A percentile compares a stretch with the other conserved stretches of the same genome.
Evolutionary conservation across 2,113 vertebrate species (phyloP).

Genomic region (Cottus gobio): DNA sequence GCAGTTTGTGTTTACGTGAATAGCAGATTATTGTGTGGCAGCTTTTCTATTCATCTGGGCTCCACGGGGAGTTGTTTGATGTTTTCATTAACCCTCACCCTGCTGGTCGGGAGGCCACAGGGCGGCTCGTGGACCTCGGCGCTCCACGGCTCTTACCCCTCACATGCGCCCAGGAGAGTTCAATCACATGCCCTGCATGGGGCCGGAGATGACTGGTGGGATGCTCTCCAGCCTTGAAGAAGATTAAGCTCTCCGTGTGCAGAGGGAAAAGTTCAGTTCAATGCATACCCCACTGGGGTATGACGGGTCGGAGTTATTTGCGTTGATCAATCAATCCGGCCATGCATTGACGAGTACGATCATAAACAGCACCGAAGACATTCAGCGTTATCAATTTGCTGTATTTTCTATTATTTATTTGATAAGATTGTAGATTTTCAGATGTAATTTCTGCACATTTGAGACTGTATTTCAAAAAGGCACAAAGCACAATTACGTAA

Average conservation of each 20-base stretch:
- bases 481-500: not conserved
- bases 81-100: constrained; percentile 79
- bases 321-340: constrained; percentile 36
- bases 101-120: constrained; percentile 54
- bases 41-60: constrained; percentile 57
- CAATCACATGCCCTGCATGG: constrained; percentile 74
- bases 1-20: constrained; percentile 24
- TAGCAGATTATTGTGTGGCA: constrained; percentile 52
- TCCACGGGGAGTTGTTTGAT: constrained; percentile 67
- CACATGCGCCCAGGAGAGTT: constrained; percentile 67
- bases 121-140: constrained; percentile 62
- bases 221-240: constrained; percentile 48
- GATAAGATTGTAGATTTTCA: not conserved
- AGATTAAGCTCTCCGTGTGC: constrained; percentile 64
- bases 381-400: not conserved
- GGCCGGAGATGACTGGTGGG: constrained; percentile 46
- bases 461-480: not conserved
- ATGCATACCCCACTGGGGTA: constrained; percentile 20
- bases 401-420: not conserved
- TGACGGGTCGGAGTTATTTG: constrained; percentile 39
- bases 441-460: not conserved
- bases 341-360: constrained; percentile 1
- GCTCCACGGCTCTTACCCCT: constrained; percentile 54
- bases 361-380: constrained; percentile 9
- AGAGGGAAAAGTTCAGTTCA: constrained; percentile 33